Evolutionary conservation across 2,888 invertebrate genomes (phyloP), one percentile per base, ranked within the genome.

Genomic region (Aquatica leii): DNA sequence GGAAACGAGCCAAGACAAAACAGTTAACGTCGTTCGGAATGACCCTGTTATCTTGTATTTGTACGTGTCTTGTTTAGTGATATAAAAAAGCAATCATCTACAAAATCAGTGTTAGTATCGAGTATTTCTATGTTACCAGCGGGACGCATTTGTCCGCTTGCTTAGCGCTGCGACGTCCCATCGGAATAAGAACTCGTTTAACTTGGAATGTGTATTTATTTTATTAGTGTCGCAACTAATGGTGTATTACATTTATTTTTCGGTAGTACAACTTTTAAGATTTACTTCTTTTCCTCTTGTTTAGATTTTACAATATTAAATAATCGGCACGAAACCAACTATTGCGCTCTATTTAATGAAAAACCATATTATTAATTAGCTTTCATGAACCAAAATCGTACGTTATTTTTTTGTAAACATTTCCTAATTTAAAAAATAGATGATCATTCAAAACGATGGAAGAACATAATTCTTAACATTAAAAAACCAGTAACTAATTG

Each of bases 81-180:
- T 81, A 82, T 81, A 82, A 81, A 82, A 81, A 82, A 78, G 82
- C 81, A 81, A 82, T 82, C 82, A 80, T 81, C 81, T 81, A 80
- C 81, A 81, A 81, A 81, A 81, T 82, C 81, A 81, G 80, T 76
- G 78, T 77, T 75, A 73, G 77, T 80, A 80, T 81, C 80, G 81
- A 81, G 80, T 80, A 78, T 81, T 81, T 77, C 78, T 78, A 82
- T 81, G 81, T 82, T 80, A 78, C 82, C 82, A 73, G 76, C 76
- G 81, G 82, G 82, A 82, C 78, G 76, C 82, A 82, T 82, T 82
- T 80, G 80, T 81, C 76, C 77, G 76, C 77, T 77, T 75, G 78
- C 76, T 78, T 71, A 72, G 73, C 69, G 70, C 68, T 70, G 74
- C 75, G 73, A 75, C 76, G 75, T 77, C 80, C 81, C 80, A 71